Base-by-base conservation (phyloP, 2,888 invertebrate species). In the Campoletis raptor region DNA sequence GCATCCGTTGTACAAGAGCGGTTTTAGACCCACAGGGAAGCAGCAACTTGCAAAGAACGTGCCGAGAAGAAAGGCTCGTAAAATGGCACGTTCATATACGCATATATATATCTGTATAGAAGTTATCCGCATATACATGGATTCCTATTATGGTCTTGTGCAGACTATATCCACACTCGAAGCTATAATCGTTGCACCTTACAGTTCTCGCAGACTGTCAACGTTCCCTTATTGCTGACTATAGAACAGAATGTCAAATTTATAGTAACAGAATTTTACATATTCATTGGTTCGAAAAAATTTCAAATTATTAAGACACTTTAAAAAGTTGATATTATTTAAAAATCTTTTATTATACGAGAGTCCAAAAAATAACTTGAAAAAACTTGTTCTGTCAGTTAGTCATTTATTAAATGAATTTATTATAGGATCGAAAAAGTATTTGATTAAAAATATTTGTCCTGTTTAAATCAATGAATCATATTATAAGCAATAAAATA, bases 1-100 rank as follows among this genome's bases (percentile, higher is more conserved):
- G 70, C 61, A 40, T 78, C n/a, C 18, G 40, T 24, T 48, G 40
- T 67, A 69, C 37, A n/a, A 54, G 54, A 61, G 36, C 72, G 81
- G 21, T 77, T 67, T 12, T 45, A 77, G 66, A 77, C 77, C 77
- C 73, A 67, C 85, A 7, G 66, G 36, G 67, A 37, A 70, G 66
- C 72, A 70, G n/a, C 81, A 30, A 81, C 48, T 77, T 72, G 66
- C 72, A 52, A 72, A 21, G 45, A 77, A 77, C 81, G 66, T 77
- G 61, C 67, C 45, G 70, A 77, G 87, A 88, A 90, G 89, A 91
- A 90, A 90, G 89, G 89, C 89, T 90, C 90, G 89, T 90, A 90
- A 91, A 91, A 89, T 82, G 52, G 82, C 54, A 40, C 76, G 80
- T 81, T 45, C 42, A 45, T 66, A 48, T 36, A n/a, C 10, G 66